Evolutionary conservation across 2,888 invertebrate genomes (phyloP).

Genomic region (Doris montereyensis): DNA sequence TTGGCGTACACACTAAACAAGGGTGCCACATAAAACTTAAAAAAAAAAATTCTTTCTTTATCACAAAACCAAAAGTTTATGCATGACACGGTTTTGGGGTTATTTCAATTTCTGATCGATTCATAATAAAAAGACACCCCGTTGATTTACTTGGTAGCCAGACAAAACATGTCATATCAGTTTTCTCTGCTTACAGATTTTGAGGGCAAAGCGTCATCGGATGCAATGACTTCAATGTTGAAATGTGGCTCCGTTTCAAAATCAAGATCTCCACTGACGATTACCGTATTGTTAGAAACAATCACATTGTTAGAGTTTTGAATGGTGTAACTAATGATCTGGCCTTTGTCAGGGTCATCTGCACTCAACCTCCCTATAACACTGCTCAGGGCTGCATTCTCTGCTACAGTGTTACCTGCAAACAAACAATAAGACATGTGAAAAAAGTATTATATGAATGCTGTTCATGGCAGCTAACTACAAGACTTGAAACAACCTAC

Average conservation of each 20-base stretch:
- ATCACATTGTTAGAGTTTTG: conserved; percentile 40
- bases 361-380: conserved; percentile 50
- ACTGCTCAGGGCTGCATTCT: conserved; percentile 47
- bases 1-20: too few species aligned
- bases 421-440: background rate
- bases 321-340: conserved; percentile 47
- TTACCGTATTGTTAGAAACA: conserved; percentile 45
- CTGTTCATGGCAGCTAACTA: too few species aligned
- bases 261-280: conserved; percentile 51
- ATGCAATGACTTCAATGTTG: conserved; percentile 44
- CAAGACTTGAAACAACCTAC: too few species aligned
- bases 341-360: conserved; percentile 50
- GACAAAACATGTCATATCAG: too few species aligned
- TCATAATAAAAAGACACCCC: too few species aligned
- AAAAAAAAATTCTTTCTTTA: background rate
- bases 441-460: background rate
- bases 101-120: too few species aligned
- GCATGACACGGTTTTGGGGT: too few species aligned
- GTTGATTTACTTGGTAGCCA: too few species aligned
- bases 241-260: conserved; percentile 46
- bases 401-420: conserved; percentile 38
- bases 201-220: conserved; percentile 50
- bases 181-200: conserved; percentile 50
- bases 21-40: too few species aligned
- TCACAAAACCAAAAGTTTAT: conserved; percentile 3